These are phyloP conservation scores for Chamaea fasciata DNA, from an alignment of 2,113 vertebrate species.

Conservation along the genomic window DNA sequence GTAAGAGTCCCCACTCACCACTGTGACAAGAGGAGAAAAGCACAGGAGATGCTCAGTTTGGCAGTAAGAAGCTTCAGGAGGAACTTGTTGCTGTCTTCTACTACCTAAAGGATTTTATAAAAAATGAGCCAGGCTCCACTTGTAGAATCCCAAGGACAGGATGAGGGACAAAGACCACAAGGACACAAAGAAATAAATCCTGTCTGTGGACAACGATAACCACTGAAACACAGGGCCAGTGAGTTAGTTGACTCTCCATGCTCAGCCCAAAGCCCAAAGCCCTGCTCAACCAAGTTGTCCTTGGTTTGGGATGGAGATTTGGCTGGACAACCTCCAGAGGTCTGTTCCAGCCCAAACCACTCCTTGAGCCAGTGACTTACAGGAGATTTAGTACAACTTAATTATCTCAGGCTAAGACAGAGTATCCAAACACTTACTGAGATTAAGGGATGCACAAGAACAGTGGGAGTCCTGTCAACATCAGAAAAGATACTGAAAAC, in stretches of 20 bases:
- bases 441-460: not conserved
- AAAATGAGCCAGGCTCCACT: not conserved
- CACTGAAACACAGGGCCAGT: not conserved
- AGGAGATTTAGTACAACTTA: not conserved
- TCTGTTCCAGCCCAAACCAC: not conserved
- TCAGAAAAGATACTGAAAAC: not conserved
- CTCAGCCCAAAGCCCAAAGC: not conserved
- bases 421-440: not conserved
- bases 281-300: not conserved
- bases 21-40: fast-evolving
- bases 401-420: not conserved
- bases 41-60: not conserved
- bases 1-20: fast-evolving
- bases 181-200: not conserved
- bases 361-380: not conserved
- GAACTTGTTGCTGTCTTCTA: not conserved
- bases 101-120: not conserved
- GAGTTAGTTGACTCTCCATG: not conserved
- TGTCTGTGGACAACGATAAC: not conserved
- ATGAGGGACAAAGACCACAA: not conserved
- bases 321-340: not conserved
- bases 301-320: not conserved
- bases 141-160: not conserved
- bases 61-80: not conserved
- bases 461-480: not conserved